Conservation (phyloP, 1,140 invertebrate species). For the Drosophila fuyamai region DNA sequence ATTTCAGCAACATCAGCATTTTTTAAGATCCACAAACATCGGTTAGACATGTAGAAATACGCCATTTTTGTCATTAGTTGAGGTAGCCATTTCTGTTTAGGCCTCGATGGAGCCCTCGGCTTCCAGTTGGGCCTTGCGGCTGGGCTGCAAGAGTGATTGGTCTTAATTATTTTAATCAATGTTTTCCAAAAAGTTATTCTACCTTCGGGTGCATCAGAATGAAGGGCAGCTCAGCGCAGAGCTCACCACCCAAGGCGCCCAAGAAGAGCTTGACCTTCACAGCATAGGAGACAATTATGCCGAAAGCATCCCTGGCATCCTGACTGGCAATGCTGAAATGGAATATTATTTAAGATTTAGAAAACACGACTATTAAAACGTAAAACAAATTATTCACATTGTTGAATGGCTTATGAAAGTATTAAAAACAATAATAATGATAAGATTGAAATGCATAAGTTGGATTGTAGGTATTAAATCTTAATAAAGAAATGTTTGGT, state of each 20-base stretch:
- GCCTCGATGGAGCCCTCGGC: slow-evolving; percentile 66
- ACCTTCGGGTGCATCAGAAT: slow-evolving; percentile 98
- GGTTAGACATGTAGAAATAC: slow-evolving; percentile 45
- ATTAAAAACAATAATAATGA: too few species aligned
- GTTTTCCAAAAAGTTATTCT: not conserved
- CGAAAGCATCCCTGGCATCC: slow-evolving; percentile 94
- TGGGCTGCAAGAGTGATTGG: slow-evolving; percentile 47
- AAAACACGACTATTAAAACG: not conserved
- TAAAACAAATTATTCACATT: too few species aligned
- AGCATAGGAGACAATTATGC: slow-evolving; percentile 95
- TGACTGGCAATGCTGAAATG: slow-evolving; percentile 89
- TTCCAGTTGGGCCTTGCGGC: slow-evolving; percentile 76
- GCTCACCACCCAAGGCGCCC: slow-evolving; percentile 96
- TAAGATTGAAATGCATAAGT: too few species aligned
- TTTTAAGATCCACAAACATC: slow-evolving; percentile 23
- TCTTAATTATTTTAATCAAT: not conserved
- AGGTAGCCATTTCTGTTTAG: slow-evolving; percentile 58
- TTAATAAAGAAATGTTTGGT: too few species aligned
- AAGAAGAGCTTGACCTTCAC: slow-evolving; percentile 98
- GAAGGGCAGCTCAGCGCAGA: slow-evolving; percentile 98
- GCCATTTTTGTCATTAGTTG: slow-evolving; percentile 63
- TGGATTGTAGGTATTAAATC: too few species aligned
- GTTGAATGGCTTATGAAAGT: too few species aligned
- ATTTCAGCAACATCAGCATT: slow-evolving; percentile 79
- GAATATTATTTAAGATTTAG: slow-evolving; percentile 23